These are phyloP conservation scores for Sarcophaga subvicina DNA, from an alignment of 2,888 invertebrate genomes.

Conservation along the genomic window DNA sequence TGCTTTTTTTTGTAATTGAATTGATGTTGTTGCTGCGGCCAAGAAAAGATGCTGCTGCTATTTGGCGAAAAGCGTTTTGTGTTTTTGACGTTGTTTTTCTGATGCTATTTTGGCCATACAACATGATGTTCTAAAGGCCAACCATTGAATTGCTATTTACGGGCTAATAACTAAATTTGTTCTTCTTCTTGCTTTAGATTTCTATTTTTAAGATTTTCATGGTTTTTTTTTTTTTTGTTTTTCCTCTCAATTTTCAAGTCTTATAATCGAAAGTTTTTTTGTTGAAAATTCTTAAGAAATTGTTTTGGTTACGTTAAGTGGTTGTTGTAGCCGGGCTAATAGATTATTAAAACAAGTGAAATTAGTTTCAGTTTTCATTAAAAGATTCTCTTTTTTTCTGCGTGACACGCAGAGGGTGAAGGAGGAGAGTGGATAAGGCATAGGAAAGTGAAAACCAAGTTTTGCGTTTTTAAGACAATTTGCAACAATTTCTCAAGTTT, in stretches of 20 bases:
- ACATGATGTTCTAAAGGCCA: slow-evolving; percentile 19
- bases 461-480: too few relatives aligned
- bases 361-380: slow-evolving; percentile 42
- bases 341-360: slow-evolving; percentile 51
- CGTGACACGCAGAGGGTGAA: too few relatives aligned
- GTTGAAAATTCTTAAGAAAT: background rate
- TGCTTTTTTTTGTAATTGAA: slow-evolving; percentile 30
- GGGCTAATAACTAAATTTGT: background rate
- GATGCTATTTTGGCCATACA: background rate
- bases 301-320: slow-evolving; percentile 3
- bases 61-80: background rate
- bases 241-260: background rate
- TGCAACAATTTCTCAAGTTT: too few relatives aligned
- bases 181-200: background rate
- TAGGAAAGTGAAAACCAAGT: too few relatives aligned
- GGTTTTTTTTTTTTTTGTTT: background rate
- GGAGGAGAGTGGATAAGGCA: too few relatives aligned
- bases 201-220: background rate
- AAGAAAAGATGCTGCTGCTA: slow-evolving; percentile 24
- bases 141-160: slow-evolving; percentile 27
- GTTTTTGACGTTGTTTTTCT: background rate
- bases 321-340: slow-evolving; percentile 18
- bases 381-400: too few relatives aligned
- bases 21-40: slow-evolving; percentile 32
- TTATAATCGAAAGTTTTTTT: background rate